Evolutionary conservation across 2,888 invertebrate species (phyloP).

Genomic region (Mimumesa dahlbomi): DNA sequence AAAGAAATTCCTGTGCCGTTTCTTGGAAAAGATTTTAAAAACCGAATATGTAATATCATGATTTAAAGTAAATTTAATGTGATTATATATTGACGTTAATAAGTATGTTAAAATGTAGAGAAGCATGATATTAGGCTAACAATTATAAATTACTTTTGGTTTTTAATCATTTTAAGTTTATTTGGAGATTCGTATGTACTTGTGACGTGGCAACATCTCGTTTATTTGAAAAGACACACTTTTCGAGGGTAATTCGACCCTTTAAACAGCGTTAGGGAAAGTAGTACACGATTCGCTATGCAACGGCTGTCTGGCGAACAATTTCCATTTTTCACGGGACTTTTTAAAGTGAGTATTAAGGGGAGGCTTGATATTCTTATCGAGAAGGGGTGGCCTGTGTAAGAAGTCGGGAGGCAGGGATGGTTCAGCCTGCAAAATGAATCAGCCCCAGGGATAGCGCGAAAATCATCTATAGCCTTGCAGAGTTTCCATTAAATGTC

Average conservation of each 20-base stretch:
- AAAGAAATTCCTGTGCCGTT: background rate
- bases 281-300: conserved; percentile 26
- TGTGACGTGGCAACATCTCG: background rate
- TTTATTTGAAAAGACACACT: background rate
- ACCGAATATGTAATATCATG: no score
- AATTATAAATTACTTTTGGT: no score
- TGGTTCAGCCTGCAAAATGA: conserved; percentile 72
- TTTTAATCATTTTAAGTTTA: no score
- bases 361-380: conserved; percentile 63
- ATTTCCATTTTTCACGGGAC: conserved; percentile 68
- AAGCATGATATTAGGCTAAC: no score
- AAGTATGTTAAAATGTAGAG: no score
- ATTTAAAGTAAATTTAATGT: no score
- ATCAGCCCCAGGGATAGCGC: conserved; percentile 65
- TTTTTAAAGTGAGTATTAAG: conserved; percentile 62
- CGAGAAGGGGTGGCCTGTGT: conserved; percentile 26
- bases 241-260: conserved; percentile 21
- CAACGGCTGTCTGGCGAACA: conserved; percentile 50
- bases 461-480: conserved; percentile 70
- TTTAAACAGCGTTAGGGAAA: conserved; percentile 2
- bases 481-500: conserved; percentile 70
- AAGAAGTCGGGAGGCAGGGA: conserved; percentile 30
- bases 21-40: no score
- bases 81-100: no score
- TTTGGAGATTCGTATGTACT: no score